Evolutionary conservation across 2,888 invertebrate genomes (phyloP), one percentile per base, ranked within the genome.

Genomic region (Drepanosiphum platanoidis): DNA sequence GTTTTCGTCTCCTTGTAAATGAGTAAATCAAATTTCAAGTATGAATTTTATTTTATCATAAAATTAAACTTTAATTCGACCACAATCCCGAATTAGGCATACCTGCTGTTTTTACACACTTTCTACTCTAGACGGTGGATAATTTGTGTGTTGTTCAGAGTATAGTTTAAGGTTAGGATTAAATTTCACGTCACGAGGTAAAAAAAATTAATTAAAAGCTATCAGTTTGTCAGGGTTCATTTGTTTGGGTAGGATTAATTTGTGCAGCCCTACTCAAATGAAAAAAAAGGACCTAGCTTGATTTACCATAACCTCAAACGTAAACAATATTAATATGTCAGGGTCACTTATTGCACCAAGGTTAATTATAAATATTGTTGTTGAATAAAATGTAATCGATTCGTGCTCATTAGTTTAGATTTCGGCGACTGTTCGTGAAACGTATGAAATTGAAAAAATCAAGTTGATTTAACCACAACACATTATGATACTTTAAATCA

Each of bases 181-280:
- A 79, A 79, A 68, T 52, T 68, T 68, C 34, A 68, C 58, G 42
- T 30, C 52, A 68, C n/a, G n/a, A 27, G 11, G 36, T 68, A 52
- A 66, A 39, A 81, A 71, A 61, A 81, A 22, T 71, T n/a, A 71
- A 71, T 58, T 71, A 61, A 71, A 81, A 61, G 34, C 36, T 71
- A 71, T 81, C 71, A 39, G 58, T 36, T 81, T 39, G 30, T 71
- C 30, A 81, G 58, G 81, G 58, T 71, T 71, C 58, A 39, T 71
- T 81, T 71, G 70, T 81, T 81, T 39, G 36, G 71, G 58, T 71
- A 71, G 39, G 71, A 61, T 81, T 81, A 61, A 71, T 52, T 79
- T 79, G 22, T 34, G 66, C 34, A n/a, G n/a, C 32, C 46, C 68
- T 46, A 52, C 34, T 46, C 34, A n/a, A 32, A 27, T 68, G 22